Conservation (phyloP, 2,113 vertebrate genomes). For the Hippopotamus amphibius region DNA sequence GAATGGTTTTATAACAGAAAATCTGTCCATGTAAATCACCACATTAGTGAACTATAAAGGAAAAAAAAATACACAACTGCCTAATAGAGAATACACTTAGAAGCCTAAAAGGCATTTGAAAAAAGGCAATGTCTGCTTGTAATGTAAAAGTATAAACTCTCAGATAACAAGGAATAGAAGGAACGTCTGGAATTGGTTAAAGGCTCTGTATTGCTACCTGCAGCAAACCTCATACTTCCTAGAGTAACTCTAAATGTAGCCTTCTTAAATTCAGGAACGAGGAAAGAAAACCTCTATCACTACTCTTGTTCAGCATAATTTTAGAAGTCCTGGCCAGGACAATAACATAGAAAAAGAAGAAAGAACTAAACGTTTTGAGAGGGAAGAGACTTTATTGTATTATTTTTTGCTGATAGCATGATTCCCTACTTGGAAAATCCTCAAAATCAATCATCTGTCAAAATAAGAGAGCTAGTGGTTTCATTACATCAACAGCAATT, state of each 20-base stretch:
- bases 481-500: background rate
- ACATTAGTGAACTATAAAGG: background rate
- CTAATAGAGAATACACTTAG: background rate
- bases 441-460: background rate
- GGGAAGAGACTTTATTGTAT: background rate
- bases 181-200: background rate
- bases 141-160: background rate
- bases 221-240: background rate
- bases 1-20: conserved; percentile 9
- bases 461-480: background rate
- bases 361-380: background rate
- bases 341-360: background rate
- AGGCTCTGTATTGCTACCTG: background rate
- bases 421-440: background rate
- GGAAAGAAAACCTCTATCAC: background rate
- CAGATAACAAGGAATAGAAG: background rate
- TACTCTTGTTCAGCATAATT: background rate
- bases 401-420: background rate
- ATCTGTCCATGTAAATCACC: background rate
- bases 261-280: background rate
- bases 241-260: background rate
- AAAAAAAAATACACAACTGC: background rate
- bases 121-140: background rate
- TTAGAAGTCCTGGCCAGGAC: background rate
- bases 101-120: background rate